Evolutionary conservation across 2,797 vertebrate genomes (phyloP).

Genomic region (Martes flavigula): DNA sequence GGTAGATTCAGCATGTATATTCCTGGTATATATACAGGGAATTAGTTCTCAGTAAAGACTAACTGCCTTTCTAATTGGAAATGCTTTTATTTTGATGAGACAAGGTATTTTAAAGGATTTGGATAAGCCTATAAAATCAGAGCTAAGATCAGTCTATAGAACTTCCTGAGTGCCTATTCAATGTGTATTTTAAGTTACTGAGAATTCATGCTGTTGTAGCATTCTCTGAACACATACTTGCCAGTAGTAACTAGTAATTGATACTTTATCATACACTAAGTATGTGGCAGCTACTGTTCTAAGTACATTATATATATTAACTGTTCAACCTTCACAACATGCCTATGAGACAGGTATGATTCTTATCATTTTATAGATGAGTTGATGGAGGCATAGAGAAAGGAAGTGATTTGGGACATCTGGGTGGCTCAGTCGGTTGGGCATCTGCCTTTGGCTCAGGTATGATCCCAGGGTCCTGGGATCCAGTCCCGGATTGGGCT

Average conservation of each 20-base stretch:
- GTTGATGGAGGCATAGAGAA: not conserved
- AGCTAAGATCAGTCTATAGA: not conserved
- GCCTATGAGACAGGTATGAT: not conserved
- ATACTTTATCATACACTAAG: not conserved
- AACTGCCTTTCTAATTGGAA: conserved; percentile 44
- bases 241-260: not conserved
- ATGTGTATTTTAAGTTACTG: conserved; percentile 11
- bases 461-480: not conserved
- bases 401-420: not conserved
- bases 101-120: not conserved
- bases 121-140: not conserved
- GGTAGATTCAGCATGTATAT: not conserved
- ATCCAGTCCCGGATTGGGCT: not conserved
- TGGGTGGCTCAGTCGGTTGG: not conserved
- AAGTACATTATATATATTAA: not conserved
- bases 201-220: not conserved
- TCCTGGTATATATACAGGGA: not conserved
- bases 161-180: conserved; percentile 9
- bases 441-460: not conserved
- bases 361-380: not conserved
- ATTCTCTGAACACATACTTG: not conserved
- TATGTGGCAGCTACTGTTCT: not conserved
- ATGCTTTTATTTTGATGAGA: conserved; percentile 32
- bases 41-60: conserved; percentile 32
- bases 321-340: not conserved